Conservation (phyloP, 2,113 vertebrate species). For the Neolamprologus longior region DNA sequence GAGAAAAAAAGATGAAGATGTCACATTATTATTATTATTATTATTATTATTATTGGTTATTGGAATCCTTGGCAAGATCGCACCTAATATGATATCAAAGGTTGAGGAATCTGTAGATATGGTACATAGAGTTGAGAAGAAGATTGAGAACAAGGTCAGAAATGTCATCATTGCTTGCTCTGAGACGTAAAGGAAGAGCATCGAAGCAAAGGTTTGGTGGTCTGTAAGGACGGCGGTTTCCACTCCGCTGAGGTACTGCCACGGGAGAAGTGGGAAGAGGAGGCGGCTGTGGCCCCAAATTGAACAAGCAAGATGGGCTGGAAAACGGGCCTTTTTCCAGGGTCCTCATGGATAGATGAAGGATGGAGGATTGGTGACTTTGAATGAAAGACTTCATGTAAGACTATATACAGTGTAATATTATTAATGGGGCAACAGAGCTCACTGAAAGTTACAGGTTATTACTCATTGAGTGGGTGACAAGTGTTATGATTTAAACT, state of each 20-base stretch:
- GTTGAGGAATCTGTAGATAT: not conserved
- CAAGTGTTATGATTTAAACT: rapidly evolving
- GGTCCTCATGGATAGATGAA: not conserved
- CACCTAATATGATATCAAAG: not conserved
- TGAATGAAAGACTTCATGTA: not conserved
- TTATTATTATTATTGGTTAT: not conserved
- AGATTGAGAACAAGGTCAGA: not conserved
- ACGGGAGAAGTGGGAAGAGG: not conserved
- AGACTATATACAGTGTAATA: not conserved
- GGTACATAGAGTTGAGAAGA: not conserved
- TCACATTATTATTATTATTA: not conserved
- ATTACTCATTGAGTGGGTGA: not conserved
- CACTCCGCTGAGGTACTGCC: not conserved
- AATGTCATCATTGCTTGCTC: not conserved
- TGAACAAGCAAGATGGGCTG: not conserved
- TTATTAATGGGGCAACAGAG: not conserved
- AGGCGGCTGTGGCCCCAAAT: not conserved
- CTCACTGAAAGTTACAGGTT: not conserved
- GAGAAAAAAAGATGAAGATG: not conserved
- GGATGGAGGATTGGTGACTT: rapidly evolving
- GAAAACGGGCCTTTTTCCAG: rapidly evolving
- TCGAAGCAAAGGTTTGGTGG: rapidly evolving
- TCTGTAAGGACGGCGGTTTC: not conserved
- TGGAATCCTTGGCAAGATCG: not conserved
- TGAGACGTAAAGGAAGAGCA: rapidly evolving